Conservation (phyloP, 2,888 invertebrate species). For the Cryptus armator region DNA sequence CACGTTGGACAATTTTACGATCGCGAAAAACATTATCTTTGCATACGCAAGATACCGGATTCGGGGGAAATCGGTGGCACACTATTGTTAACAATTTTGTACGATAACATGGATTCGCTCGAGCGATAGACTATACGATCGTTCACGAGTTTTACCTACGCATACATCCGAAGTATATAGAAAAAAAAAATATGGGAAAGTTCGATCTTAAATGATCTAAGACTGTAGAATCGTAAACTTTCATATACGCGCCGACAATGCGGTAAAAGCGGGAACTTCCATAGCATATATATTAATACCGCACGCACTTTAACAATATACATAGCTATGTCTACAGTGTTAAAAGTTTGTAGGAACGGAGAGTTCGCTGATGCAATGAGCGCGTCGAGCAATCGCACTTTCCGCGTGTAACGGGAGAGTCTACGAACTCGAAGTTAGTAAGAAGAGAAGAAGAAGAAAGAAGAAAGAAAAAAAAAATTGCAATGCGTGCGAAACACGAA, state of each 20-base stretch:
- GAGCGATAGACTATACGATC: not conserved
- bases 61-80: slow-evolving; percentile 38
- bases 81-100: slow-evolving; percentile 16
- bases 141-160: slow-evolving; percentile 3
- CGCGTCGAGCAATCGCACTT: slow-evolving; percentile 64
- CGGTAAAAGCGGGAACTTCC: slow-evolving; percentile 56
- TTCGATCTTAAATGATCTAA: slow-evolving; percentile 64
- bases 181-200: slow-evolving; percentile 62
- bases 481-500: slow-evolving; percentile 54
- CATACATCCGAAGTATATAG: not conserved
- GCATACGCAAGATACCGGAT: slow-evolving; percentile 18
- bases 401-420: slow-evolving; percentile 42
- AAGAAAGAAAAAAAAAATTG: slow-evolving; percentile 14
- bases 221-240: slow-evolving; percentile 62
- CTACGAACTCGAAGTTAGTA: not conserved
- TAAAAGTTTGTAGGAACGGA: not conserved
- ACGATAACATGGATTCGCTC: slow-evolving; percentile 6
- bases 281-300: slow-evolving; percentile 4
- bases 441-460: not conserved
- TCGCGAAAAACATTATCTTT: not conserved
- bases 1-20: slow-evolving; percentile 21
- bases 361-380: slow-evolving; percentile 57
- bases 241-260: slow-evolving; percentile 64
- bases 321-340: not conserved
- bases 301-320: not conserved